Conservation (phyloP, 2,113 vertebrate species). For the Microcebus ravelobensis region DNA sequence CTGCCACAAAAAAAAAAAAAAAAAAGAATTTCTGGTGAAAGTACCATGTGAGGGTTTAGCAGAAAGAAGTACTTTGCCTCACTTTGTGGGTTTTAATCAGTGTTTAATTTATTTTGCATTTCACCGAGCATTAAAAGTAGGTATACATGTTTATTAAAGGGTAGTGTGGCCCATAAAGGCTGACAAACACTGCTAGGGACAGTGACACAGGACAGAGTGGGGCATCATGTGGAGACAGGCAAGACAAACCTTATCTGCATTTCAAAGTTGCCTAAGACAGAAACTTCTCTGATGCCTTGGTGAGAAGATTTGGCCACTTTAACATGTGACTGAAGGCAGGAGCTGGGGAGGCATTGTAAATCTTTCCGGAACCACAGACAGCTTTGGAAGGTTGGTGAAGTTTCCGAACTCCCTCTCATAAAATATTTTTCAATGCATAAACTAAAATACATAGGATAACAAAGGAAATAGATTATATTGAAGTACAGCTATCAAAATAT, state of each 20-base stretch:
- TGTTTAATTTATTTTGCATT: constrained; percentile 20
- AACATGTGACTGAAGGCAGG: background rate
- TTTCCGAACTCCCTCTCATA: background rate
- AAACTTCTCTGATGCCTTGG: background rate
- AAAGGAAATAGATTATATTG: constrained; percentile 33
- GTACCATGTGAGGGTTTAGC: background rate
- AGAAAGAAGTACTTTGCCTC: background rate
- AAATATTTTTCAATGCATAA: background rate
- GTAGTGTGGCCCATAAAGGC: background rate
- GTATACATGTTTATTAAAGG: constrained; percentile 6
- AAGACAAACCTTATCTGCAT: background rate
- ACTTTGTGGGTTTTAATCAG: background rate
- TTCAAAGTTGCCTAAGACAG: background rate
- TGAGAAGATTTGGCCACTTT: background rate
- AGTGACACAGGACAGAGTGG: background rate
- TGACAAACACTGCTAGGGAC: background rate
- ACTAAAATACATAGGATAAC: constrained; percentile 30
- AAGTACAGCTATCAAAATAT: constrained; percentile 42
- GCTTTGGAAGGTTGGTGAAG: constrained; percentile 9
- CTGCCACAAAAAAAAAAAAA: too few species aligned
- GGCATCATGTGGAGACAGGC: background rate
- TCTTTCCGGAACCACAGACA: background rate
- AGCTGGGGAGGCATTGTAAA: background rate
- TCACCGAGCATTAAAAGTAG: background rate
- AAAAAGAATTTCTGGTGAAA: constrained; percentile 1